Base-by-base conservation (phyloP, 2,113 vertebrate species). In the Cyprinus carpio region DNA sequence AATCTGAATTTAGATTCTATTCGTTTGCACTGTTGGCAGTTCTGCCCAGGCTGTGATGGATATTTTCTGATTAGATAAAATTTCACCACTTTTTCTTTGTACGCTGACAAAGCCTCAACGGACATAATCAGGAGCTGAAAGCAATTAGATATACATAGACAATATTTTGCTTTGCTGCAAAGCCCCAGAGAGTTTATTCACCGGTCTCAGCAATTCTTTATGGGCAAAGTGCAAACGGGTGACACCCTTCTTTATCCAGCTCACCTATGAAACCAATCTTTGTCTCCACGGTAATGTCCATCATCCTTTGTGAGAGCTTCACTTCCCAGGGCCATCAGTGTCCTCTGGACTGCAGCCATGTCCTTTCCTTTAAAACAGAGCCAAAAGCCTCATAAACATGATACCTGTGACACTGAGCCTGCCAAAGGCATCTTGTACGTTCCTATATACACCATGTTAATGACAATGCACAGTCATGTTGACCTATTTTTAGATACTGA, bases 261-360 rank as follows among this genome's bases (percentile, higher is more conserved):
- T 65, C 46, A 97, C 96, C 95, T 96, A 71, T 95, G 95, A 87
- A 96, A 96, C 96, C 96, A 97, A 87, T 95, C 96, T 87, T 94
- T 95, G 87, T 96, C 94, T 81, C 96, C 96, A 64, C 87, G 90
- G 65, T 96, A 97, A 83, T 94, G 87, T 2, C 95, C 95, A 0
- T 96, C 94, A 0, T 92, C 89, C 86, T 94, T 95, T 64, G 96
- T 95, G 23, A 96, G 93, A 0, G 96, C 96, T 90, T 96, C 90
- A 58, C 96, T 95, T 25, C 96, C 96, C 84, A 96, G 91, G 88
- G 96, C 96, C 95, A 95, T 95, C 89, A 97, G 90, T 13, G 96
- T 96, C 89, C 96, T 92, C 92, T 97, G 96, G 37, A 97, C 96
- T 0, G 95, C 95, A 0, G 95, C 95, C 95, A 97, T 94, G 91